Evolutionary conservation across 2,113 vertebrate species (phyloP).

Genomic region (Halcyon senegalensis): DNA sequence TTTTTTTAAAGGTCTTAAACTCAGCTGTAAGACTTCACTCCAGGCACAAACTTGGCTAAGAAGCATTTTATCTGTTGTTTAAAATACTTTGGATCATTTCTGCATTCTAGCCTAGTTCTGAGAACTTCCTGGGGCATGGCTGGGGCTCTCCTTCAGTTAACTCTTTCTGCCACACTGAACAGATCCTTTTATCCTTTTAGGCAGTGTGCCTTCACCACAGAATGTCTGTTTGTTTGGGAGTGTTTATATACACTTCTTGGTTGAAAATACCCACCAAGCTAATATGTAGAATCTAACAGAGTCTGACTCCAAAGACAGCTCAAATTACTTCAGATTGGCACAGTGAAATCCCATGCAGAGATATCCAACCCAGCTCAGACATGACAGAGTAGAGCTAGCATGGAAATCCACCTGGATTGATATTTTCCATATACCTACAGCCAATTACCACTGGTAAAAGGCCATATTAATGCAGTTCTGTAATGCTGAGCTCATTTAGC

Average conservation of each 20-base stretch:
- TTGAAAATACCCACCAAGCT: background rate
- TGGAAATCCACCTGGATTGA: background rate
- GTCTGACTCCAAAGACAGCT: background rate
- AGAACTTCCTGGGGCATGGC: background rate
- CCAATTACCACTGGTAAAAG: background rate
- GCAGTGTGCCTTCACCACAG: background rate
- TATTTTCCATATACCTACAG: background rate
- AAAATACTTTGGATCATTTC: constrained; percentile 5
- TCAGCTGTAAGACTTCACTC: background rate
- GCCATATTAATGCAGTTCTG: background rate
- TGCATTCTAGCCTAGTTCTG: background rate
- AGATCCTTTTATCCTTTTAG: background rate
- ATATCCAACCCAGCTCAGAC: background rate
- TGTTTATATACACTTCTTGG: background rate
- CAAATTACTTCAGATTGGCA: background rate
- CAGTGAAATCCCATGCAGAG: background rate
- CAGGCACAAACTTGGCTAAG: background rate
- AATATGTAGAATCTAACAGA: background rate
- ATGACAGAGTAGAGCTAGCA: background rate
- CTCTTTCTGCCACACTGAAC: background rate
- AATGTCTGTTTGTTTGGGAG: background rate
- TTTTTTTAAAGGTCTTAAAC: background rate
- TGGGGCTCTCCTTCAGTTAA: background rate
- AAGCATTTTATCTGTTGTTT: constrained; percentile 10
- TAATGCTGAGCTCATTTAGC: background rate